phyloP scores from a whole-genome alignment of 2,797 vertebrate genomes.

The Siniperca undulata region DNA sequence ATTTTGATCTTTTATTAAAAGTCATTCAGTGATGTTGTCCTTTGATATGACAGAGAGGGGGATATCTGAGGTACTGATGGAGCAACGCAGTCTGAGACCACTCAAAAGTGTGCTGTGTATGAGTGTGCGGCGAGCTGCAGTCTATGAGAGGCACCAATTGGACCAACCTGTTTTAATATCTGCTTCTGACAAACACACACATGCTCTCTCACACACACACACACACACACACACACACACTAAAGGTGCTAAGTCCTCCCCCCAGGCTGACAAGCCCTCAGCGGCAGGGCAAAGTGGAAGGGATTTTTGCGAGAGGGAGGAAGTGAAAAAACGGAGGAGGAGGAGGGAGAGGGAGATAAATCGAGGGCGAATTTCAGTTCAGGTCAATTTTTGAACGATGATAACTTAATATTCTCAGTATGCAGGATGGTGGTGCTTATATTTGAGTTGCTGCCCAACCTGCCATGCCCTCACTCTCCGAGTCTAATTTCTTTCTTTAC shows the following conservation, averaged over 20 bases:
- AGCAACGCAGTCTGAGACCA: slow-evolving; percentile 43
- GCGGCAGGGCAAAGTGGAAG: slow-evolving; percentile 56
- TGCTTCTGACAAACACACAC: slow-evolving; percentile 34
- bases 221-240: slow-evolving; percentile 23
- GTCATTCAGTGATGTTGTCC: slow-evolving; percentile 6
- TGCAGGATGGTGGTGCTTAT: slow-evolving; percentile 21
- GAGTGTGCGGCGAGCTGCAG: slow-evolving; percentile 7
- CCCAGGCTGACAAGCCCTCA: slow-evolving; percentile 61
- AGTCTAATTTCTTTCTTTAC: slow-evolving; percentile 4
- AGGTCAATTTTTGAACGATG: slow-evolving; percentile 53
- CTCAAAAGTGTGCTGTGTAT: slow-evolving; percentile 15
- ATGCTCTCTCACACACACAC: neutral
- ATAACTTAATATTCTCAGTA: slow-evolving; percentile 59
- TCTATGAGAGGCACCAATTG: slow-evolving; percentile 17
- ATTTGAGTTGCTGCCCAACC: slow-evolving; percentile 21
- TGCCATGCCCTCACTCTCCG: slow-evolving; percentile 16
- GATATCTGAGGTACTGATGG: slow-evolving; percentile 11
- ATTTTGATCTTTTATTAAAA: slow-evolving; percentile 38
- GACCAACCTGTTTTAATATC: slow-evolving; percentile 58
- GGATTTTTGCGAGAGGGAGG: slow-evolving; percentile 48
- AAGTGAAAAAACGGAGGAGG: neutral
- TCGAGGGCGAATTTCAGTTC: slow-evolving; percentile 58
- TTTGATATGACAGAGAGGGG: slow-evolving; percentile 26
- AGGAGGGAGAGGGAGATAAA: slow-evolving; percentile 48
- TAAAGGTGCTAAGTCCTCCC: slow-evolving; percentile 59